These are phyloP conservation scores for Laothoe populi DNA, from an alignment of 2,888 invertebrate species.

Conservation along the genomic window DNA sequence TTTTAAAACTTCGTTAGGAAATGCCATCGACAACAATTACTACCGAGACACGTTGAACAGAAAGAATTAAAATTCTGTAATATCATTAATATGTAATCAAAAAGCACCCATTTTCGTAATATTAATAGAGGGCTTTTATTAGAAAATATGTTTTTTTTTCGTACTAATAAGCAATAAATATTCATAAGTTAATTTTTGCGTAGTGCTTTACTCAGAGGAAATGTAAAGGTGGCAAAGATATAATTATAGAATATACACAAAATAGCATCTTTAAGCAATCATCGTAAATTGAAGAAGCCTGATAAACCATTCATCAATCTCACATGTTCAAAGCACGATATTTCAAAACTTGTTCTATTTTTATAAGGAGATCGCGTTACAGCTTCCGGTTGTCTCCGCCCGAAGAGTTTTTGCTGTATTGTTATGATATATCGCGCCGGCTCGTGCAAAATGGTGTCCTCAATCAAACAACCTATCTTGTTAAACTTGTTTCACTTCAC, in stretches of 20 bases:
- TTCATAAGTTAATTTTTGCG: no score
- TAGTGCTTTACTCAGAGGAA: no score
- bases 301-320: conserved; percentile 20
- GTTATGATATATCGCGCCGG: conserved; percentile 17
- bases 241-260: no score
- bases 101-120: no score
- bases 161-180: no score
- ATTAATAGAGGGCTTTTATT: no score
- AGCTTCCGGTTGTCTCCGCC: conserved; percentile 15
- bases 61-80: background rate
- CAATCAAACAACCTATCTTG: conserved; percentile 19
- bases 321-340: background rate
- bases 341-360: conserved; percentile 21
- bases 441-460: conserved; percentile 8
- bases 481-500: conserved; percentile 18
- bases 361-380: conserved; percentile 22
- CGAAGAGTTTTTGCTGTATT: conserved; percentile 17
- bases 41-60: background rate
- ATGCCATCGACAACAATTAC: background rate
- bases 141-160: no score
- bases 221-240: no score
- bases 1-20: background rate
- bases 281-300: background rate
- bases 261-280: background rate
- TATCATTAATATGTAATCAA: no score